Base-by-base conservation (phyloP, 2,113 vertebrate genomes). In the Amphiprion percula region DNA sequence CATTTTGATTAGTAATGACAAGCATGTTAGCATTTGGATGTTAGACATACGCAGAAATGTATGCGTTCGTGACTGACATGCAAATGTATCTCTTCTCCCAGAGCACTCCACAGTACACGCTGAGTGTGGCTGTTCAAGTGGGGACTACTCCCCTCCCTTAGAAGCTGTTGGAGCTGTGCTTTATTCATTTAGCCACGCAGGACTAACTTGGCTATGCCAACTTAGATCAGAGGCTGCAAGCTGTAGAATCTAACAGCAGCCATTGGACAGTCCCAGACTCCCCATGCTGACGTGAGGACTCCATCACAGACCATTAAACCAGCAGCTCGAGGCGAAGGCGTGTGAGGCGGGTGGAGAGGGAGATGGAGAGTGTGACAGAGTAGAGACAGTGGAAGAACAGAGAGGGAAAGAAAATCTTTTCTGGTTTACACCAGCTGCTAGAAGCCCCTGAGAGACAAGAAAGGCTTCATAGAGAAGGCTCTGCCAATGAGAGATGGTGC, bases 251-350 rank as follows among this genome's bases (percentile, higher is more conserved):
- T 72, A 81, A 79, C 55, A n/a, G 71, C 80, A 73, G 67, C 66
- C 28, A 3, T 33, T 23, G 47, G 68, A 78, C 26, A 47, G 71
- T 82, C 82, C 73, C 80, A 23, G 41, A 55, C 46, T 86, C 82
- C 80, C 87, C 59, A 53, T 37, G 55, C 76, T 87, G 76, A 82
- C 84, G 79, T 21, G 53, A 71, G 58, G 82, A 84, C 80, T 89
- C 75, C 72, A 90, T 88, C 82, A 87, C 78, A 88, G 55, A 77
- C 89, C 74, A 86, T 90, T 87, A 88, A 67, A 75, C 70, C 72
- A 61, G 68, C 71, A 77, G 55, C 69, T n/a, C 47, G 44, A 74
- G 49, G 69, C 5, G 4, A 68, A 55, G 73, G 67, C 21, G 63
- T 58, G 21, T 21, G 53, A 78, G 68, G 69, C 7, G 10, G 9